Evolutionary conservation across 2,888 invertebrate genomes (phyloP).

Genomic region (Sarcophaga caerulescens): DNA sequence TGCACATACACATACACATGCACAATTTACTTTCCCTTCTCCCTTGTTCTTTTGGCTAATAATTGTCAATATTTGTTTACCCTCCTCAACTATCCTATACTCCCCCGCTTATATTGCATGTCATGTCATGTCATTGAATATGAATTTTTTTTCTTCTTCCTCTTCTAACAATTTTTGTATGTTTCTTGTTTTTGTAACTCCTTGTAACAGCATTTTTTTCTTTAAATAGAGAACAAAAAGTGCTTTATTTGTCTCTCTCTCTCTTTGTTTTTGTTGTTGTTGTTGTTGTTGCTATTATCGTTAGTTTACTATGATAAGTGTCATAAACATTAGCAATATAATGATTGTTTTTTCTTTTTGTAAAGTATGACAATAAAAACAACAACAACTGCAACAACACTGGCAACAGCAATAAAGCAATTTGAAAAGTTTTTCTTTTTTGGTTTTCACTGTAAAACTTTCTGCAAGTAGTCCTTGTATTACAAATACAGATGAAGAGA

Average conservation of each 20-base stretch:
- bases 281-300: no score
- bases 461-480: no score
- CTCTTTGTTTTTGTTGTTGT: no score
- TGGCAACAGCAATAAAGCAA: no score
- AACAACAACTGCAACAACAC: background rate
- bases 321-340: slow-evolving; percentile 69
- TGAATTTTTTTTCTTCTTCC: no score
- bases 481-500: no score
- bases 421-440: no score
- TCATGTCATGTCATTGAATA: background rate
- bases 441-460: no score
- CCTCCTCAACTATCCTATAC: background rate
- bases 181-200: background rate
- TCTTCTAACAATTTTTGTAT: background rate
- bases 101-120: background rate
- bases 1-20: no score
- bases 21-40: background rate
- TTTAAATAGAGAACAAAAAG: no score
- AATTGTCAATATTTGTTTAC: slow-evolving; percentile 60
- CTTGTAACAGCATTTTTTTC: slow-evolving; percentile 17
- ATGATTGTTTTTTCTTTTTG: slow-evolving; percentile 44
- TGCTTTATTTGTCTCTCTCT: no score
- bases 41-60: slow-evolving; percentile 41
- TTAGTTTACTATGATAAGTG: slow-evolving; percentile 62
- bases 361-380: slow-evolving; percentile 21